A percentile compares a stretch with the other conserved stretches of the same genome.
Evolutionary conservation across 2,113 vertebrate species (phyloP).

Genomic region (Tursiops truncatus): DNA sequence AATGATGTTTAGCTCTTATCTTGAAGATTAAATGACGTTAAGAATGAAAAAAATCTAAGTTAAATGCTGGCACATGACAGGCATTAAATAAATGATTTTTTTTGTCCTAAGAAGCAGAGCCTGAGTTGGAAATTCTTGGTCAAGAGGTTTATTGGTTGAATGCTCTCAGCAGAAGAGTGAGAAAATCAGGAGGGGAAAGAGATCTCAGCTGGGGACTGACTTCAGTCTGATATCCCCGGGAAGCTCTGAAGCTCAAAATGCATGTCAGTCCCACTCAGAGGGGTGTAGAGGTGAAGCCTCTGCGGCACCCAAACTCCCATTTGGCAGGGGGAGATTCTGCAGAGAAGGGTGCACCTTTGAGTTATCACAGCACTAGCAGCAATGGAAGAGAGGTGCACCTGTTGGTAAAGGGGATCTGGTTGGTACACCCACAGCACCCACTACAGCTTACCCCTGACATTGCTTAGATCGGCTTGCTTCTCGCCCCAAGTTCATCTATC

Average conservation of each 20-base stretch:
- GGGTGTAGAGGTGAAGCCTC: accelerated
- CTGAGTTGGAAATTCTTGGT: neutral
- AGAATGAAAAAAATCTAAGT: neutral
- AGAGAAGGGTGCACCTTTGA: neutral
- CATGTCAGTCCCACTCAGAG: neutral
- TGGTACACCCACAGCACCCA: neutral
- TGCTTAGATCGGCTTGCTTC: neutral
- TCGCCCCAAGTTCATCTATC: neutral
- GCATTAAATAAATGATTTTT: neutral
- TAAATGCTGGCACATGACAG: neutral
- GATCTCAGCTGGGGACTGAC: neutral
- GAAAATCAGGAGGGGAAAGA: neutral
- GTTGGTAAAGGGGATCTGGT: neutral
- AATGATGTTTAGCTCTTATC: neutral
- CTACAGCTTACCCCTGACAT: neutral
- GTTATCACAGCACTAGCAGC: neutral
- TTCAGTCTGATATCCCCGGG: neutral
- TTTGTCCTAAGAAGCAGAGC: neutral
- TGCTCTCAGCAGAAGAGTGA: neutral
- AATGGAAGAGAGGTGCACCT: neutral
- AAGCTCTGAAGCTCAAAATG: neutral
- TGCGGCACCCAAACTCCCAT: neutral
- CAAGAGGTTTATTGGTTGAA: neutral
- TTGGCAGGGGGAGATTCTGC: neutral
- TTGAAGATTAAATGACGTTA: neutral